These are phyloP conservation scores for Oscheius myriophilus DNA, from an alignment of 2,888 invertebrate genomes.

Conservation along the genomic window DNA sequence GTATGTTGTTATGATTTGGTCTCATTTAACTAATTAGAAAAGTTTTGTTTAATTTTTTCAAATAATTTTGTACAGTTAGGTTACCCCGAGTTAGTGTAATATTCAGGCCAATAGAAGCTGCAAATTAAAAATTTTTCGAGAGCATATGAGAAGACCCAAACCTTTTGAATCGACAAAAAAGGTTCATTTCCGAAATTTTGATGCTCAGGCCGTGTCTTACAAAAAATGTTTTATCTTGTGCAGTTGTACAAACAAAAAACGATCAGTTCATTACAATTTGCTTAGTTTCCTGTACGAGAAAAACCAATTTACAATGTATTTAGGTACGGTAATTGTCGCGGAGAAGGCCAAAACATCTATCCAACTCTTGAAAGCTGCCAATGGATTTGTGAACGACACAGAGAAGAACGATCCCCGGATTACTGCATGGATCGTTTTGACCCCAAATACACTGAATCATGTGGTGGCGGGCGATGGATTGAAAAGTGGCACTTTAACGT, in stretches of 20 bases:
- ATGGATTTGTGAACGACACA: slow-evolving; percentile 66
- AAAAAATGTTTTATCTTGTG: too few species aligned
- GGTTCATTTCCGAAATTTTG: too few species aligned
- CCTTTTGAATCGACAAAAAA: too few species aligned
- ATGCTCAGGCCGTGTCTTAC: too few species aligned
- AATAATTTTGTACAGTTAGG: too few species aligned
- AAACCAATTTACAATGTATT: slow-evolving; percentile 21
- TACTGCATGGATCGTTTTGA: slow-evolving; percentile 65
- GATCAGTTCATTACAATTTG: not conserved
- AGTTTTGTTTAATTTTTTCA: too few species aligned
- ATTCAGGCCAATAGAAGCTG: too few species aligned
- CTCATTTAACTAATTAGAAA: too few species aligned
- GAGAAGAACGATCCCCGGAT: slow-evolving; percentile 56
- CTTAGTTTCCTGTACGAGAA: not conserved
- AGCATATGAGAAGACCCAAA: too few species aligned
- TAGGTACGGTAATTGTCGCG: slow-evolving; percentile 65
- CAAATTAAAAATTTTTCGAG: too few species aligned
- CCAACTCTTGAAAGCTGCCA: slow-evolving; percentile 61
- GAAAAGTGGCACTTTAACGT: slow-evolving; percentile 60
- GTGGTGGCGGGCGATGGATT: slow-evolving; percentile 61
- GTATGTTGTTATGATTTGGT: too few species aligned
- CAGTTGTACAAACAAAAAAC: not conserved
- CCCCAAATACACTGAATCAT: slow-evolving; percentile 57
- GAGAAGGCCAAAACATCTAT: slow-evolving; percentile 64
- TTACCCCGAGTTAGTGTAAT: too few species aligned